Percentiles rank a stretch among this genome's conserved stretches.
Evolutionary conservation across 2,797 vertebrate genomes (phyloP).

Genomic region (Harpagifer antarcticus): DNA sequence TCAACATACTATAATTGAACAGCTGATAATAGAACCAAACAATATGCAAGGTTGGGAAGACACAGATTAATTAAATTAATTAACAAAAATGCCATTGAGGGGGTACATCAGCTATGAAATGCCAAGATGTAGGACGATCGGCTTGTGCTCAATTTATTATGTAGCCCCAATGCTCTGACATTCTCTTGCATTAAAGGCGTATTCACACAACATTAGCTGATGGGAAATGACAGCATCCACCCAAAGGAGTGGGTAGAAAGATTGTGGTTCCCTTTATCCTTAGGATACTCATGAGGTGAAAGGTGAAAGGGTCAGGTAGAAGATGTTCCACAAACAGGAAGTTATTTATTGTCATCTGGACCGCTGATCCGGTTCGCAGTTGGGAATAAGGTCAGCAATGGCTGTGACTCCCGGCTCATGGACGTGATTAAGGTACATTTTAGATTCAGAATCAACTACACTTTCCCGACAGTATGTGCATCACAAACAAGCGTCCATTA

Average conservation of each 20-base stretch:
- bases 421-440: not conserved
- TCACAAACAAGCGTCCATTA: not conserved
- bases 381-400: not conserved
- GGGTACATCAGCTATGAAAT: conserved; percentile 17
- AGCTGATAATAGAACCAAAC: not conserved
- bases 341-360: not conserved
- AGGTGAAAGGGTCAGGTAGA: not conserved
- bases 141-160: conserved; percentile 4
- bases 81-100: conserved; percentile 1
- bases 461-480: not conserved
- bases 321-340: not conserved
- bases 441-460: not conserved
- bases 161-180: not conserved
- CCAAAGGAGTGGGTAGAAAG: not conserved
- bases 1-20: not conserved
- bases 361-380: not conserved
- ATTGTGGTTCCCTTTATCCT: not conserved
- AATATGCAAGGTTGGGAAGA: not conserved
- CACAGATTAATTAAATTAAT: conserved; percentile 11
- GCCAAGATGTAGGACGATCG: not conserved
- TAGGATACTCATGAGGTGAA: not conserved
- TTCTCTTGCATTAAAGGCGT: conserved; percentile 7
- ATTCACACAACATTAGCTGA: conserved; percentile 5
- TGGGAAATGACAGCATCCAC: not conserved
- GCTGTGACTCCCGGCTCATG: not conserved